Evolutionary conservation across 2,113 vertebrate species (phyloP), one percentile per base, ranked within the genome.

Genomic region (Bos javanicus): DNA sequence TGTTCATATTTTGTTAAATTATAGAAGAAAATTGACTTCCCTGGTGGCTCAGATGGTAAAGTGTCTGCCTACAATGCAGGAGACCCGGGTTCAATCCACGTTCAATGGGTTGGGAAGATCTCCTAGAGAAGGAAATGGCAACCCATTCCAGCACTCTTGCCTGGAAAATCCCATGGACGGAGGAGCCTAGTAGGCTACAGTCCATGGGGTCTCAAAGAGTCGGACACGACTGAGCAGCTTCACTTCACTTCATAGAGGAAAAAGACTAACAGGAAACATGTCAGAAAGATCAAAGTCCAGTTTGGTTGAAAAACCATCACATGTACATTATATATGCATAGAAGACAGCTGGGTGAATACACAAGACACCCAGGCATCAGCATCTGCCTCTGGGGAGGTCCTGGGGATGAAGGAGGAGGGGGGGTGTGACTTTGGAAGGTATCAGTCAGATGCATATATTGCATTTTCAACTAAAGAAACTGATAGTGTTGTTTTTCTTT

Each of bases 41-140:
- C n/a, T 39, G n/a, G 19, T 74, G 19, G n/a, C 67, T 74, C 36
- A 74, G 67, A 74, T 6, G 21, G n/a, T 39, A 74, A 74, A 39
- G 67, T 0, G 0, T 74, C n/a, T 74, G 67, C n/a, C n/a, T 12
- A 39, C n/a, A 39, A 39, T 13, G 67, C 19, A 3, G 67, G n/a
- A 39, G 19, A 74, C 67, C 5, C 1, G 0, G 0, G 5, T 74
- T 23, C n/a, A 13, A 13, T 71, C 19, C 19, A 7, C 6, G 0
- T 62, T 62, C 60, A 62, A 11, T 71, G 67, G 19, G 19, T 71
- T 71, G 67, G 67, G 67, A 39, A 39, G 19, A 23, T 71, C 67
- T 23, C 67, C 19, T 39, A 6, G 67, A 71, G 67, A 39, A 71
- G n/a, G n/a, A 3, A 71, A 71, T 23, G n/a, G 67, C n/a, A 71